A percentile compares a stretch with the other conserved stretches of the same genome.
These are phyloP conservation scores for Ramphastos sulfuratus DNA, from an alignment of 2,113 vertebrate species.

Conservation along the genomic window DNA sequence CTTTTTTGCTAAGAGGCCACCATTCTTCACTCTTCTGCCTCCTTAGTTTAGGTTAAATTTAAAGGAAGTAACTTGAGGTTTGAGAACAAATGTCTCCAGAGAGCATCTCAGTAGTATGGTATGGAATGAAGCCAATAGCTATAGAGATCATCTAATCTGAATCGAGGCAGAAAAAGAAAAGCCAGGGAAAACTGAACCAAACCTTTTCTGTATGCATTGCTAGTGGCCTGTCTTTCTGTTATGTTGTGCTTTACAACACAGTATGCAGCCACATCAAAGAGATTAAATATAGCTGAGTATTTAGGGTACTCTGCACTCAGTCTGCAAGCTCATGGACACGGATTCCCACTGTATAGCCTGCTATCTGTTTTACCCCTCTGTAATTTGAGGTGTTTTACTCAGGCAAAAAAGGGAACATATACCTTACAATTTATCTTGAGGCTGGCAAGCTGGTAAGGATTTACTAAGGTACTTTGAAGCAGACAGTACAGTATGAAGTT, in stretches of 20 bases:
- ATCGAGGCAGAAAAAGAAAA: not conserved
- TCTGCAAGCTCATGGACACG: not conserved
- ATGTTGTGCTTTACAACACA: not conserved
- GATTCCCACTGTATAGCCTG: not conserved
- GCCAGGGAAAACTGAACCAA: not conserved
- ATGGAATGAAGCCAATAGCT: constrained; percentile 23
- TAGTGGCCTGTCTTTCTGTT: not conserved
- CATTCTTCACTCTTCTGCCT: not conserved
- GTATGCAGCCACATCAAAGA: not conserved
- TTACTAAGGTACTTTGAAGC: not conserved
- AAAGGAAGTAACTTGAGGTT: constrained; percentile 48
- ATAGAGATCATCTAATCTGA: not conserved
- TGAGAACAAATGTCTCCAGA: constrained; percentile 27
- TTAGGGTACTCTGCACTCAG: not conserved
- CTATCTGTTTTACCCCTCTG: not conserved
- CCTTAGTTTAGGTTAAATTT: constrained; percentile 35
- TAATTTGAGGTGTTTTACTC: not conserved
- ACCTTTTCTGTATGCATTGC: not conserved
- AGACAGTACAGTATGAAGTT: not conserved
- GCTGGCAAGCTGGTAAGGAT: not conserved
- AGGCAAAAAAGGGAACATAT: not conserved
- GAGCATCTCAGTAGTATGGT: not conserved
- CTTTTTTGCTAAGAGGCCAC: not conserved
- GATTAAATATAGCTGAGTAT: not conserved
- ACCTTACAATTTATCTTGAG: not conserved